Percentiles rank a stretch among this genome's conserved stretches.
phyloP scores from a whole-genome alignment of 1,140 invertebrate genomes.

The Oedothorax gibbosus region DNA sequence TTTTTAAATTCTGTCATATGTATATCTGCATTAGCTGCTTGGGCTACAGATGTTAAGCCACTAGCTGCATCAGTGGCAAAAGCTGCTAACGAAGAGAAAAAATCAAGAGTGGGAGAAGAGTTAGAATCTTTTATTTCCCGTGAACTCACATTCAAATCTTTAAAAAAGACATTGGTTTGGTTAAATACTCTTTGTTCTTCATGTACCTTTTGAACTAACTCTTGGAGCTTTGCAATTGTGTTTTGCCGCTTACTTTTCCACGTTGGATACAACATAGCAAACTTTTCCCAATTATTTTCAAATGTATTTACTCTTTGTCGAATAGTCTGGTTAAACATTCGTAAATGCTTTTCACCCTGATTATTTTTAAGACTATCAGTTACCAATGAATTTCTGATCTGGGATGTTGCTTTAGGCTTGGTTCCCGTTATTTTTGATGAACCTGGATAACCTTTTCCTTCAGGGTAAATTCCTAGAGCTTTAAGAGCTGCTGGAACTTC shows the following conservation, averaged over 20 bases:
- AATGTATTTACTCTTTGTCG: background rate
- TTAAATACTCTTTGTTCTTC: constrained; percentile 1
- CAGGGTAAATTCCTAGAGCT: too few relatives aligned
- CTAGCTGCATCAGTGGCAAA: constrained; percentile 7
- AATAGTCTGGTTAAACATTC: background rate
- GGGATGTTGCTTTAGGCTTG: too few relatives aligned
- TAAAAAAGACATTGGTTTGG: background rate
- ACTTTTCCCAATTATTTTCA: background rate
- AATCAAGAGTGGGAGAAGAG: constrained; percentile 1
- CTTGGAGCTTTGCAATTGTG: constrained; percentile 9
- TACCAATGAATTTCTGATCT: too few relatives aligned
- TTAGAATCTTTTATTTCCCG: background rate
- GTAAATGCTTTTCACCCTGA: too few relatives aligned
- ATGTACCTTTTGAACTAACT: constrained; percentile 16
- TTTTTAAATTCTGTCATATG: constrained; percentile 8
- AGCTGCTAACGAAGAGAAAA: constrained; percentile 23
- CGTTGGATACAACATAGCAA: background rate
- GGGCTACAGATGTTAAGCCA: constrained; percentile 27
- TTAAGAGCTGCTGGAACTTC: too few relatives aligned
- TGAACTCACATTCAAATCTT: constrained; percentile 11
- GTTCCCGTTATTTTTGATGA: too few relatives aligned
- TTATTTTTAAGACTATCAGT: too few relatives aligned
- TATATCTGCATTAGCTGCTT: constrained; percentile 20
- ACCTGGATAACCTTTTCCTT: too few relatives aligned
- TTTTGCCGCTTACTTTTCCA: background rate